These are phyloP conservation scores for Ascidia mentula DNA, from an alignment of 23 tunicate genomes.

Conservation along the genomic window DNA sequence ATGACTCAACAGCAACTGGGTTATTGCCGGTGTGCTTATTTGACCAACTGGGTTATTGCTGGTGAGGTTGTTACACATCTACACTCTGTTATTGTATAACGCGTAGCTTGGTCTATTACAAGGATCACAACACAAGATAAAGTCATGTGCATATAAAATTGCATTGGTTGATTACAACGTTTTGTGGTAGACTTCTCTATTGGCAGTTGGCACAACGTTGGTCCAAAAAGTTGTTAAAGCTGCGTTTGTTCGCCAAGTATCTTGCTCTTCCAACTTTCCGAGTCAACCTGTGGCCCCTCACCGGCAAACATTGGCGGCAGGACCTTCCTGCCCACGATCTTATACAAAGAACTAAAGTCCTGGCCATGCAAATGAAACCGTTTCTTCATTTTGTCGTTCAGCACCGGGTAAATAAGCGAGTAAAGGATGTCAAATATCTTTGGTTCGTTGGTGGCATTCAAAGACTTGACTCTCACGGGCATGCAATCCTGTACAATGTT, in stretches of 20 bases:
- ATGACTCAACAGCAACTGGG: no score
- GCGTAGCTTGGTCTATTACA: no score
- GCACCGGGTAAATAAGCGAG: slow-evolving; percentile 65
- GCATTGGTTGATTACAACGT: no score
- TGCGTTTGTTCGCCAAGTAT: slow-evolving; percentile 49
- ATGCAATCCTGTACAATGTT: slow-evolving; percentile 69
- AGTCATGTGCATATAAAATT: no score
- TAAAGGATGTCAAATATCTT: slow-evolving; percentile 72
- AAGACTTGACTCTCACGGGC: slow-evolving; percentile 67
- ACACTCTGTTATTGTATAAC: no score
- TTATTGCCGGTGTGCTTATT: no score
- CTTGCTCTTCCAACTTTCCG: slow-evolving; percentile 57
- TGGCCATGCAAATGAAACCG: slow-evolving; percentile 60
- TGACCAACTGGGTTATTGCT: no score
- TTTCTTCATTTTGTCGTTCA: slow-evolving; percentile 74
- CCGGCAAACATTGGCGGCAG: slow-evolving; percentile 83
- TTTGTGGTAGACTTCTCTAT: no score
- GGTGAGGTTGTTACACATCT: no score
- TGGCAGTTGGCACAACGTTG: no score
- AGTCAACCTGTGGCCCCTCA: slow-evolving; percentile 65
- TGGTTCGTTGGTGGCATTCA: slow-evolving; percentile 70
- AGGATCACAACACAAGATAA: no score
- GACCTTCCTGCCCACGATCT: slow-evolving; percentile 39
- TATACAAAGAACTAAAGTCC: slow-evolving; percentile 53
- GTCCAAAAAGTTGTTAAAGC: no score